Conservation (phyloP, 2,113 vertebrate genomes). For the Struthio camelus region DNA sequence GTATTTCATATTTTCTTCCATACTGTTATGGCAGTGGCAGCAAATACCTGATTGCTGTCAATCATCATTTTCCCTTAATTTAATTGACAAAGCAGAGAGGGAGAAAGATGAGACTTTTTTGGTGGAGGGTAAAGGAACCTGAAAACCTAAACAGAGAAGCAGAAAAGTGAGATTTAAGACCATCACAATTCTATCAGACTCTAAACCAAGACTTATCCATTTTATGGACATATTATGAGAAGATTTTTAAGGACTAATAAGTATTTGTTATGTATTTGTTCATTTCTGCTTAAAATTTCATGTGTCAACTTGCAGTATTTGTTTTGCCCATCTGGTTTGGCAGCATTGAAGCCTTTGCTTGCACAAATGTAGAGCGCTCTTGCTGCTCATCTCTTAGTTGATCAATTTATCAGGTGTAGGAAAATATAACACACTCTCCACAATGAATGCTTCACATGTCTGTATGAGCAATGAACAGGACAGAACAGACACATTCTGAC, state of each 20-base stretch:
- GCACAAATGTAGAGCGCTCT: not conserved
- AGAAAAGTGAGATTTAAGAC: not conserved
- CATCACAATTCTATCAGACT: not conserved
- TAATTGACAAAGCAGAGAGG: not conserved
- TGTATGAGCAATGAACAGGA: not conserved
- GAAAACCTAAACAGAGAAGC: not conserved
- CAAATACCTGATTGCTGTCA: not conserved
- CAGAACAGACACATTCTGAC: not conserved
- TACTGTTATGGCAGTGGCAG: not conserved
- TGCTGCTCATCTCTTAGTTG: not conserved
- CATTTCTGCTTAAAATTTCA: not conserved
- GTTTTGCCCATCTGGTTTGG: not conserved
- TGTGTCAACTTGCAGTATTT: not conserved
- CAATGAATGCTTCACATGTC: not conserved
- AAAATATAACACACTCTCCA: not conserved
- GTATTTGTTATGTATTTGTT: not conserved
- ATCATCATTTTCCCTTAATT: not conserved
- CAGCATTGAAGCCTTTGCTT: not conserved
- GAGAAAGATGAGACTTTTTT: not conserved
- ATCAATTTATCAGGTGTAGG: not conserved
- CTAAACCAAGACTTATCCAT: not conserved
- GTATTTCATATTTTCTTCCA: not conserved
- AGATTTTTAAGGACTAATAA: not conserved
- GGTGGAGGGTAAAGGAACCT: not conserved
- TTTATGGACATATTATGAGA: not conserved